phyloP scores from a whole-genome alignment of 2,888 invertebrate genomes.

The Hecatera dysodea region DNA sequence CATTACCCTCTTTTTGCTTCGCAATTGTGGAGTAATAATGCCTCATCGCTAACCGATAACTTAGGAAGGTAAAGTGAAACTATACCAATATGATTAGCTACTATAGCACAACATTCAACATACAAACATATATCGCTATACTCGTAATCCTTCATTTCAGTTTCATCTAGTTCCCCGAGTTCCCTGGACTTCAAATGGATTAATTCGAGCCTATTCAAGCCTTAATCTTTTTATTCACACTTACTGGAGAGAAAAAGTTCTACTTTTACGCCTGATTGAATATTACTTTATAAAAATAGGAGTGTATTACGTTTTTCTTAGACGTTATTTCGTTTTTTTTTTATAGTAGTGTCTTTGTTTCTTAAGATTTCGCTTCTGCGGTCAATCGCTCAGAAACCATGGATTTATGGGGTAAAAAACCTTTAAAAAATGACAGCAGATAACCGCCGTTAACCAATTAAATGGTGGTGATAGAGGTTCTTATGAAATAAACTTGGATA shows the following conservation, averaged over 20 bases:
- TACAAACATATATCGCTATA: slow-evolving; percentile 7
- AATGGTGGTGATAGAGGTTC: too few relatives aligned
- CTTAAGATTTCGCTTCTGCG: neutral
- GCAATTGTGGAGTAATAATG: too few relatives aligned
- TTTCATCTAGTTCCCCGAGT: slow-evolving; percentile 37
- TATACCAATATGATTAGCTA: neutral
- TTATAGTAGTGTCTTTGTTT: too few relatives aligned
- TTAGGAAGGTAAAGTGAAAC: neutral
- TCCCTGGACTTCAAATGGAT: slow-evolving; percentile 56
- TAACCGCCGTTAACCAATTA: too few relatives aligned
- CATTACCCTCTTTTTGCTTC: too few relatives aligned
- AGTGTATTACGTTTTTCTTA: neutral
- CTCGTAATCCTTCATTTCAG: slow-evolving; percentile 24
- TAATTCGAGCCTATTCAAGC: slow-evolving; percentile 37
- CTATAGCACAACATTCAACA: slow-evolving; percentile 6
- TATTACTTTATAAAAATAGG: slow-evolving; percentile 12
- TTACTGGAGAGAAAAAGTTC: slow-evolving; percentile 15
- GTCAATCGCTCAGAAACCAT: neutral
- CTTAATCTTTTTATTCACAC: slow-evolving; percentile 51
- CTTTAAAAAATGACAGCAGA: too few relatives aligned
- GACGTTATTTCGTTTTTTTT: neutral
- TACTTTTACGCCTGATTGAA: slow-evolving; percentile 19
- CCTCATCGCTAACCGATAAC: too few relatives aligned
- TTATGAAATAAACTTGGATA: neutral
- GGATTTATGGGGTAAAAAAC: neutral